Conservation (phyloP, 2,113 vertebrate genomes). For the Pluvianellus socialis region DNA sequence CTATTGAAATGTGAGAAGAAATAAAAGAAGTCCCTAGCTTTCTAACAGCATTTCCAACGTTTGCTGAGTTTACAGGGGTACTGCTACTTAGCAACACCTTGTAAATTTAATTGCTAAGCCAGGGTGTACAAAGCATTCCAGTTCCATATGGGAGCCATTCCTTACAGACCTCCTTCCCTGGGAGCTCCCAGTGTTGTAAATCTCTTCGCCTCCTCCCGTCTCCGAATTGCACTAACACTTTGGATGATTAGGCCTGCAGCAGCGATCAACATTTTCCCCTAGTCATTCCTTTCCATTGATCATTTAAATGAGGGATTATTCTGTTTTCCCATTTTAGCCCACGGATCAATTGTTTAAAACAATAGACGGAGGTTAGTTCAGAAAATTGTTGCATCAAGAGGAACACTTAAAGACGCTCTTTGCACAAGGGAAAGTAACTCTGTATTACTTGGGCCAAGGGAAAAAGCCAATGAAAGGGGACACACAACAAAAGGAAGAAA, state of each 20-base stretch:
- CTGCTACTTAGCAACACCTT: slow-evolving; percentile 60
- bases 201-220: slow-evolving; percentile 27
- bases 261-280: background rate
- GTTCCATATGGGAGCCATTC: slow-evolving; percentile 64
- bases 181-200: slow-evolving; percentile 42
- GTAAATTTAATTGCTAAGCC: slow-evolving; percentile 61
- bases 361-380: background rate
- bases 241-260: slow-evolving; percentile 49
- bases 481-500: background rate
- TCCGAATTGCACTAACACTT: slow-evolving; percentile 45
- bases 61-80: slow-evolving; percentile 50
- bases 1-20: slow-evolving; percentile 63
- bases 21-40: slow-evolving; percentile 49
- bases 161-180: slow-evolving; percentile 38
- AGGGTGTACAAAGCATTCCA: slow-evolving; percentile 61
- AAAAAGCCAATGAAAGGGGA: background rate
- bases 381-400: background rate
- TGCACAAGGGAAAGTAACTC: background rate
- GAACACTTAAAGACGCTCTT: background rate
- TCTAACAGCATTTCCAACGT: slow-evolving; percentile 46
- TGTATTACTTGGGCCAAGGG: background rate
- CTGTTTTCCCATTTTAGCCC: slow-evolving; percentile 55
- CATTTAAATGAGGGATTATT: slow-evolving; percentile 70
- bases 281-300: slow-evolving; percentile 60
- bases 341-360: slow-evolving; percentile 62